Evolutionary conservation across 64 coral and sea anemone genomes (phyloP).

Genomic region (Montipora efflorescens): DNA sequence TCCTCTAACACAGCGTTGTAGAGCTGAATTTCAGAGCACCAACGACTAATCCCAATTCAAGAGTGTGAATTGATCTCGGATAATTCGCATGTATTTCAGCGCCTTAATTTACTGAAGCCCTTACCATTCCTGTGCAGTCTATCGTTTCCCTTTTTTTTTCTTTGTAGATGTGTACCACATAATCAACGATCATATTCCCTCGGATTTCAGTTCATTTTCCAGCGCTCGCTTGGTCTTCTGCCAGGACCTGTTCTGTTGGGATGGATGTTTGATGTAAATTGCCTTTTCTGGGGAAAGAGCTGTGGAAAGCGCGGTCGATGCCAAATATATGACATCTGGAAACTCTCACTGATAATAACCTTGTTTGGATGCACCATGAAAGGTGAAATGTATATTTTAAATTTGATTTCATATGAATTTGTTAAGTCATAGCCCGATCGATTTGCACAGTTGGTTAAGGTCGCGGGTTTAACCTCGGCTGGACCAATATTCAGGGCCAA

Average conservation of each 20-base stretch:
- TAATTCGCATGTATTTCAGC: too few species aligned
- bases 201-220: conserved; percentile 62
- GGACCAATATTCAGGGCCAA: too few species aligned
- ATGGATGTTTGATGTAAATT: conserved; percentile 52
- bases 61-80: too few species aligned
- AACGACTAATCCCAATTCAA: too few species aligned
- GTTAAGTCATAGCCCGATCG: too few species aligned
- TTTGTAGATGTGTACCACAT: conserved; percentile 53
- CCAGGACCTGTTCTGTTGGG: conserved; percentile 46
- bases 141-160: neutral
- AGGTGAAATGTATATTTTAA: neutral
- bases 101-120: too few species aligned
- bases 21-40: too few species aligned
- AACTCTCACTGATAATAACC: neutral
- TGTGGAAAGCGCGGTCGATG: conserved; percentile 41
- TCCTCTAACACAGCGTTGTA: too few species aligned
- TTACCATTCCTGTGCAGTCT: too few species aligned
- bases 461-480: too few species aligned
- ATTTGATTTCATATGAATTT: too few species aligned
- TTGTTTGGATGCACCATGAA: neutral
- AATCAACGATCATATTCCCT: conserved; percentile 58
- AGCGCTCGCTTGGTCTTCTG: conserved; percentile 19
- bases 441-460: too few species aligned
- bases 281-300: conserved; percentile 56
- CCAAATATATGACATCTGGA: conserved; percentile 28